Evolutionary conservation across 2,888 invertebrate species (phyloP), one percentile per base, ranked within the genome.

Genomic region (Agonopterix heracliana): DNA sequence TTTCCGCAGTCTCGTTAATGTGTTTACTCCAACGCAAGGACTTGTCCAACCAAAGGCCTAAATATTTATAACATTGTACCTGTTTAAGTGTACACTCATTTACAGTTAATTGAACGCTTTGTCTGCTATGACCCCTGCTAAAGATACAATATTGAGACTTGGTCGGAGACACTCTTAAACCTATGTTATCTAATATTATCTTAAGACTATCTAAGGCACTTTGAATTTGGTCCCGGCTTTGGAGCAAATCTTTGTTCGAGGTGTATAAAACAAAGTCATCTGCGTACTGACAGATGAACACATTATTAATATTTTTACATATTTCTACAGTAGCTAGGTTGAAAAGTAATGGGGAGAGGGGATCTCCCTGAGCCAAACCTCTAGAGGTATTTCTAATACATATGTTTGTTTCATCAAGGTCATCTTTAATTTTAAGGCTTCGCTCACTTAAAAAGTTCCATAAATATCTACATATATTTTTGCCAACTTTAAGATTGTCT

Each of bases 1-100:
- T n/a, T n/a, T n/a, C n/a, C n/a, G n/a, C n/a, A n/a, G n/a, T n/a
- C n/a, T n/a, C n/a, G n/a, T n/a, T n/a, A n/a, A n/a, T n/a, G n/a
- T n/a, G n/a, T n/a, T n/a, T n/a, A n/a, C n/a, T n/a, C n/a, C n/a
- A n/a, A n/a, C n/a, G n/a, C n/a, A n/a, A n/a, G n/a, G 49, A 53
- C 61, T 46, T 42, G 48, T 66, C 66, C 2, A 67, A 36, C 63
- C 64, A 63, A n/a, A 65, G 7, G 9, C 63, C 61, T 13, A 67
- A 45, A 50, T 64, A 66, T 48, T 59, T 68, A 1, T 59, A 47
- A 49, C 12, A 38, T 7, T 56, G 40, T 5, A 53, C 48, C 9
- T 41, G 5, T 10, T 2, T 3, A 5, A 44, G 5, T 3, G 10
- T 9, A 10, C 17, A 26, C 17, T 26, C 2, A 44, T 26, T 10